A percentile compares a stretch with the other conserved stretches of the same genome.
These are phyloP conservation scores for Zingel zingel DNA, from an alignment of 2,113 vertebrate species.

Conservation along the genomic window DNA sequence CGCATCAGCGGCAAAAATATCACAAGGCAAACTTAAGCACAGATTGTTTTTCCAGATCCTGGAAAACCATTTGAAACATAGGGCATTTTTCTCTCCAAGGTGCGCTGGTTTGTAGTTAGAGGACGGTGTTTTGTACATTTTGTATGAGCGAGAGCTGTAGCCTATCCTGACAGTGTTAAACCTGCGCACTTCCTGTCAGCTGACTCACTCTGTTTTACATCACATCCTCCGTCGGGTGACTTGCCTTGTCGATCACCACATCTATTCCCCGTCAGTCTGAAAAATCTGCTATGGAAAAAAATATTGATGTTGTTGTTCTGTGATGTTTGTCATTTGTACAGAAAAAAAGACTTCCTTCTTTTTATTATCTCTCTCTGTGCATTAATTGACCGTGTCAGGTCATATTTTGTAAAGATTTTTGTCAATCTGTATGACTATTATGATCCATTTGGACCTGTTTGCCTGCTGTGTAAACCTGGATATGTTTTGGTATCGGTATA, in stretches of 20 bases:
- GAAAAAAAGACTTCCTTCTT: slow-evolving; percentile 72
- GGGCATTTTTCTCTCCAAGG: slow-evolving; percentile 57
- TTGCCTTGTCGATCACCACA: slow-evolving; percentile 61
- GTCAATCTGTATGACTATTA: slow-evolving; percentile 84
- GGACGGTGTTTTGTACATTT: slow-evolving; percentile 98
- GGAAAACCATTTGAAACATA: slow-evolving; percentile 69
- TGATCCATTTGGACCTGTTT: slow-evolving; percentile 83
- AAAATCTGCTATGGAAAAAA: slow-evolving; percentile 73
- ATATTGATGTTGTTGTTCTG: slow-evolving; percentile 94
- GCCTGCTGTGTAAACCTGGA: slow-evolving; percentile 85
- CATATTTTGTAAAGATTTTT: slow-evolving; percentile 86
- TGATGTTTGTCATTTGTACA: slow-evolving; percentile 99
- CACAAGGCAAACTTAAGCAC: slow-evolving; percentile 69
- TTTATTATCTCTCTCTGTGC: slow-evolving; percentile 84
- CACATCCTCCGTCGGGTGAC: slow-evolving; percentile 76
- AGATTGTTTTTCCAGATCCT: slow-evolving; percentile 60
- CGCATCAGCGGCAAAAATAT: slow-evolving; percentile 39
- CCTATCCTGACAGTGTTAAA: slow-evolving; percentile 89
- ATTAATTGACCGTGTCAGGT: slow-evolving; percentile 81
- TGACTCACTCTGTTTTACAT: slow-evolving; percentile 91
- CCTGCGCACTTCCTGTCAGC: slow-evolving; percentile 91
- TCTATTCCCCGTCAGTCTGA: slow-evolving; percentile 61
- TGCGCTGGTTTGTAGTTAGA: slow-evolving; percentile 87
- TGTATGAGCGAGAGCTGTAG: slow-evolving; percentile 98
- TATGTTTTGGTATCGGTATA: slow-evolving; percentile 86